Evolutionary conservation across 2,797 vertebrate species (phyloP).

Genomic region (Catostomus latipinnis): DNA sequence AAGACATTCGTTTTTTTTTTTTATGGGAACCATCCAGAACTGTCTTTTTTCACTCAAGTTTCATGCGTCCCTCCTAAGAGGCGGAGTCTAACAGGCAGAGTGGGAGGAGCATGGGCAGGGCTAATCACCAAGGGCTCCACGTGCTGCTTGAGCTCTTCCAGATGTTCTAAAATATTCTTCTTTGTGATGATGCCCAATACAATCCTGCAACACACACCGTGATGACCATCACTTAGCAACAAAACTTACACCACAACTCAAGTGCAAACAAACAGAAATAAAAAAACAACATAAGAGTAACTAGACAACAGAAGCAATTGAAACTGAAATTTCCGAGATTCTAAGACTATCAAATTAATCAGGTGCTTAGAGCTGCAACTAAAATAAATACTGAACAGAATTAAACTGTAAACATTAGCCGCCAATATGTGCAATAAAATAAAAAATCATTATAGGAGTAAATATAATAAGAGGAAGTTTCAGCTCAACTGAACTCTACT

Average conservation of each 20-base stretch:
- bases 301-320: slow-evolving; percentile 64
- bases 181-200: slow-evolving; percentile 99
- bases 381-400: slow-evolving; percentile 44
- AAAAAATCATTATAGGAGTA: background rate
- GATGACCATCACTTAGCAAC: slow-evolving; percentile 88
- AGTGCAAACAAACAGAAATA: slow-evolving; percentile 70
- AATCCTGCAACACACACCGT: slow-evolving; percentile 99
- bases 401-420: slow-evolving; percentile 32
- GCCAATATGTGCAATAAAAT: background rate
- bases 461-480: background rate
- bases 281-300: slow-evolving; percentile 67
- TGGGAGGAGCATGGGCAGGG: slow-evolving; percentile 85
- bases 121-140: slow-evolving; percentile 98
- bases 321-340: slow-evolving; percentile 53
- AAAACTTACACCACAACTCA: slow-evolving; percentile 56
- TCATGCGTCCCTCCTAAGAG: slow-evolving; percentile 87
- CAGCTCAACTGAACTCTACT: too few species aligned
- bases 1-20: background rate
- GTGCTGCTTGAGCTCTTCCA: slow-evolving; percentile 98
- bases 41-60: slow-evolving; percentile 79
- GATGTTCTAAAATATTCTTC: slow-evolving; percentile 99
- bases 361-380: slow-evolving; percentile 39
- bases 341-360: slow-evolving; percentile 49
- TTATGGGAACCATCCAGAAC: slow-evolving; percentile 67
- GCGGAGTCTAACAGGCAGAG: slow-evolving; percentile 81